A percentile compares a stretch with the other conserved stretches of the same genome.
phyloP scores from a whole-genome alignment of 2,888 invertebrate species.

The Plagodis dolabraria region DNA sequence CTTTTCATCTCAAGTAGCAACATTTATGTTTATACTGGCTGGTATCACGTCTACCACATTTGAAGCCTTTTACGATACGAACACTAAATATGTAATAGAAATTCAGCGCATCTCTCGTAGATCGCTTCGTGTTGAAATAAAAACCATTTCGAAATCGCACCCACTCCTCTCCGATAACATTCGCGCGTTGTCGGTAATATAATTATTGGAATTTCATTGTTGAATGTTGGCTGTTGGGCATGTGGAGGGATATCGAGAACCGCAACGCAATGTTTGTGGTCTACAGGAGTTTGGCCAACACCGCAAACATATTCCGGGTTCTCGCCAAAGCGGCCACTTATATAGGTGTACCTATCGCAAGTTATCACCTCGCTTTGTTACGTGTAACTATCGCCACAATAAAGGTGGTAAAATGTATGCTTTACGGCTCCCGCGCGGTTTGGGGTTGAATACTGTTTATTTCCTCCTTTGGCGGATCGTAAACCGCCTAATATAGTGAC shows the following conservation, averaged over 20 bases:
- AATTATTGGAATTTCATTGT: constrained; percentile 63
- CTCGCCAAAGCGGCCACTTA: constrained; percentile 51
- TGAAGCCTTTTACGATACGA: neutral
- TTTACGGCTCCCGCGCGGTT: constrained; percentile 28
- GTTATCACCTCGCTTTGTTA: constrained; percentile 25
- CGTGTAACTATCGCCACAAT: constrained; percentile 26
- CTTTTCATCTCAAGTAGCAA: neutral
- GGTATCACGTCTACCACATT: constrained; percentile 3
- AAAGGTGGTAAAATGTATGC: constrained; percentile 28
- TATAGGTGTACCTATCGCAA: neutral
- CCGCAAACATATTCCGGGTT: constrained; percentile 47
- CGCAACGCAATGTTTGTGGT: constrained; percentile 63
- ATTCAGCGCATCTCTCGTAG: constrained; percentile 7
- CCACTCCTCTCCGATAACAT: constrained; percentile 36
- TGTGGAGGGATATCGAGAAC: constrained; percentile 43
- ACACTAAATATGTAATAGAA: constrained; percentile 7
- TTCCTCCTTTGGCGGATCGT: constrained; percentile 20
- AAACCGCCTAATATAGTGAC: constrained; percentile 25
- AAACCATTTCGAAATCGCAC: constrained; percentile 28
- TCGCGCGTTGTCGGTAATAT: constrained; percentile 48
- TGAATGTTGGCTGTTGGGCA: constrained; percentile 39
- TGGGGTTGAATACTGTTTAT: constrained; percentile 19
- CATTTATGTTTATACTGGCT: neutral
- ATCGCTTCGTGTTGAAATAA: constrained; percentile 16
- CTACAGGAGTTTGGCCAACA: constrained; percentile 52